These are phyloP conservation scores for Sibirionetta formosa DNA, from an alignment of 2,797 vertebrate species.

Conservation along the genomic window DNA sequence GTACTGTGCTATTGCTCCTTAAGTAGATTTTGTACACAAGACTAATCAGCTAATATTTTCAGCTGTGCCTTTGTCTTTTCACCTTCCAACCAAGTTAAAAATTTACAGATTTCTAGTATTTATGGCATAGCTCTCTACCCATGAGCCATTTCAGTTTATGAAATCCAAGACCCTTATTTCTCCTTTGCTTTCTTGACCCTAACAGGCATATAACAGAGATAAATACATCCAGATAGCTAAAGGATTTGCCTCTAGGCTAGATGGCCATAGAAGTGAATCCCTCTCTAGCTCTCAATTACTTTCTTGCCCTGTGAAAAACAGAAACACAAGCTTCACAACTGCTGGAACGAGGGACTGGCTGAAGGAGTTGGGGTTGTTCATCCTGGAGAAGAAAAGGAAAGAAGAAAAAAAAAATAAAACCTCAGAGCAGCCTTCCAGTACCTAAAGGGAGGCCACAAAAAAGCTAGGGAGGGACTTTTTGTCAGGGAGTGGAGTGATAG, in stretches of 20 bases:
- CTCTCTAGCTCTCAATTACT: neutral
- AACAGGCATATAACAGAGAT: neutral
- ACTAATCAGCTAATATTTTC: slow-evolving; percentile 58
- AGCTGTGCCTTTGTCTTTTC: slow-evolving; percentile 61
- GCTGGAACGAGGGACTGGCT: neutral
- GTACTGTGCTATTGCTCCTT: slow-evolving; percentile 47
- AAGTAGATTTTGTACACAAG: slow-evolving; percentile 63
- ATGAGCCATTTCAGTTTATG: neutral
- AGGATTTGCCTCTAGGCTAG: neutral
- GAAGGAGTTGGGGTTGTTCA: too few species aligned
- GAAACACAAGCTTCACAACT: neutral
- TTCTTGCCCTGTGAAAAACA: neutral
- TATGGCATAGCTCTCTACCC: slow-evolving; percentile 19
- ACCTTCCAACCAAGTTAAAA: slow-evolving; percentile 68
- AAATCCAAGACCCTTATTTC: neutral
- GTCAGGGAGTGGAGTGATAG: too few species aligned
- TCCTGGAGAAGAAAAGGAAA: too few species aligned
- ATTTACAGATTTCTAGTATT: slow-evolving; percentile 63
- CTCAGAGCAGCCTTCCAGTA: too few species aligned
- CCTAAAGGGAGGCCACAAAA: too few species aligned
- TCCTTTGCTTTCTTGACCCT: slow-evolving; percentile 35
- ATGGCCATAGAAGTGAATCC: neutral
- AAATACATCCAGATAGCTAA: neutral
- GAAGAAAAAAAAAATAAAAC: too few species aligned
- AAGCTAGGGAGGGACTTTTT: too few species aligned